Percentiles rank a stretch among this genome's conserved stretches.
These are phyloP conservation scores for Saccopteryx leptura DNA, from an alignment of 2,113 vertebrate species.

Conservation along the genomic window DNA sequence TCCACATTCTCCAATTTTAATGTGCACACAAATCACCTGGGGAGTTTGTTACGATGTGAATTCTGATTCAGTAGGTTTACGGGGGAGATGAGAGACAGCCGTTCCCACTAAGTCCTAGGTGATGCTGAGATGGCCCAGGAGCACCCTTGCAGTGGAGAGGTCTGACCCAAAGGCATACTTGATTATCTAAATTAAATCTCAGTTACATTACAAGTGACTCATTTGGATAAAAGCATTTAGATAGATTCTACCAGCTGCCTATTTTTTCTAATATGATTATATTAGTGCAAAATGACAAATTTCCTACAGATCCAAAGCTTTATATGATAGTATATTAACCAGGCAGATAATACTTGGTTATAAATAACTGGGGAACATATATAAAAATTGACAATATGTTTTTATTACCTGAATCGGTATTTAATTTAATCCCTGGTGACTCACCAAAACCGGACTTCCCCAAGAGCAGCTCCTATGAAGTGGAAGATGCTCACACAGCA, in stretches of 20 bases:
- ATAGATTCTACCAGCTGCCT: not conserved
- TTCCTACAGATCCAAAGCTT: not conserved
- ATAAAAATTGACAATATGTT: not conserved
- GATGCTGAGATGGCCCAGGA: not conserved
- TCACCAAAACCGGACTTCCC: not conserved
- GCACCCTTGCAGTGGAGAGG: not conserved
- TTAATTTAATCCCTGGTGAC: not conserved
- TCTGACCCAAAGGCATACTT: not conserved
- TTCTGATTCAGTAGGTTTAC: not conserved
- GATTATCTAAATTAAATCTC: not conserved
- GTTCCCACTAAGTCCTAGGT: not conserved
- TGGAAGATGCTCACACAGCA: not conserved
- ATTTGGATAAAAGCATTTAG: not conserved
- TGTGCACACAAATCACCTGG: not conserved
- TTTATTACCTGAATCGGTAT: not conserved
- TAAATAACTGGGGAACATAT: not conserved
- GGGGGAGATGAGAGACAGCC: not conserved
- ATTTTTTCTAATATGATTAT: not conserved
- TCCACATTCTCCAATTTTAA: not conserved
- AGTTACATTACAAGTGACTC: not conserved
- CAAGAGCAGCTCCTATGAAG: not conserved
- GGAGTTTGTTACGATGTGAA: not conserved
- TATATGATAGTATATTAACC: not conserved
- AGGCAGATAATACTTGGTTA: not conserved
- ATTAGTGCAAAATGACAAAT: not conserved